Evolutionary conservation across 2,888 invertebrate species (phyloP), one percentile per base, ranked within the genome.

Genomic region (Glaucopsyche alexis): DNA sequence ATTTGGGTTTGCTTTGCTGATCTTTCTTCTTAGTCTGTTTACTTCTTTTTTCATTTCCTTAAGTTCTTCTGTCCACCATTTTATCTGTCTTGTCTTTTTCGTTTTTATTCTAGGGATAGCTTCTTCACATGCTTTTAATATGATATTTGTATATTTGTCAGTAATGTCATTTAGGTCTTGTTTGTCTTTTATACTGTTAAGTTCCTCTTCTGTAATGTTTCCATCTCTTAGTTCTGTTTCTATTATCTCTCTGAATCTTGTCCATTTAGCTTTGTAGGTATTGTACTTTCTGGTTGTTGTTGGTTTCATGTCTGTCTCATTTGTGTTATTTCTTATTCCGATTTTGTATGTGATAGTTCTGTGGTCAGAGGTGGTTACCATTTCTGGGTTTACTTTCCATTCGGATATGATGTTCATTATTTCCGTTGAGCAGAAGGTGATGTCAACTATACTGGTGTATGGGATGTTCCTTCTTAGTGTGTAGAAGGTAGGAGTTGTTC

Each of bases 21-120:
- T 74, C 13, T 72, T 70, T 8, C 60, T 38, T 40, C 65, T 72
- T 11, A 13, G 42, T 29, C 64, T 75, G 11, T 45, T 69, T 0
- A 72, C 40, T 11, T 74, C 64, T 16, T 9, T 42, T 11, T 77
- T 77, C 40, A 49, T 14, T 3, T 42, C 16, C 0, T 29, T 14
- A 3, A 76, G 55, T 7, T 74, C 72, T 3, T 50, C 11, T 14
- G 65, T 71, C 75, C 75, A 75, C 75, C 76, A 75, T 19, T 55
- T 55, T 55, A 55, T 55, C 3, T 19, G n/a, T 13, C 29, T 55
- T 7, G 70, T 70, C 16, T 8, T 38, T 5, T 13, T 71, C 4
- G 1, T 7, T 38, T 49, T 8, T 14, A 19, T 7, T 29, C 29
- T 52, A 0, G 70, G 38, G 19, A 67, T 67, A 8, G 67, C 11